phyloP scores from a whole-genome alignment of 2,888 invertebrate species.

The Gnatocerus cornutus region DNA sequence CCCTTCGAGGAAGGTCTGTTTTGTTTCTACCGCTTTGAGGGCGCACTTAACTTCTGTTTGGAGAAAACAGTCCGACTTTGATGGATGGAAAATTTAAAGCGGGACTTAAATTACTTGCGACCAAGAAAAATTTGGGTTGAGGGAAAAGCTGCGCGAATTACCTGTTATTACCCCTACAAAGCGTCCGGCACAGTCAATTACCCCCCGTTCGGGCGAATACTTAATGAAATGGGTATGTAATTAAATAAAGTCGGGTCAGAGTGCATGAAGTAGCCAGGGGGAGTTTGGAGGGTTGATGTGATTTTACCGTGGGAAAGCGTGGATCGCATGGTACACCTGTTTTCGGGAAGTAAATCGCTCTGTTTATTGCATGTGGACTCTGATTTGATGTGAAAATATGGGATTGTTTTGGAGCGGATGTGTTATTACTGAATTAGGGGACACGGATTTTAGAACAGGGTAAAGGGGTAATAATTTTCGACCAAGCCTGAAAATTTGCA shows the following conservation, averaged over 20 bases:
- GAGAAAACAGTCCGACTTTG: slow-evolving; percentile 22
- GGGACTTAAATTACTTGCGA: background rate
- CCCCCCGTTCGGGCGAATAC: slow-evolving; percentile 42
- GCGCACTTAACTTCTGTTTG: slow-evolving; percentile 32
- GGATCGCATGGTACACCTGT: slow-evolving; percentile 61
- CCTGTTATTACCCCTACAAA: slow-evolving; percentile 33
- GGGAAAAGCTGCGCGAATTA: slow-evolving; percentile 11
- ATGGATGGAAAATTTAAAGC: slow-evolving; percentile 33
- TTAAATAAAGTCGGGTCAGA: slow-evolving; percentile 50
- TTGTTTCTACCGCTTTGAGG: slow-evolving; percentile 30
- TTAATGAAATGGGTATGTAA: slow-evolving; percentile 49
- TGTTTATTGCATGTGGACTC: slow-evolving; percentile 31
- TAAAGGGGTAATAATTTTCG: background rate
- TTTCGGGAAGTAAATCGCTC: slow-evolving; percentile 36
- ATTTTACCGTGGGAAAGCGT: slow-evolving; percentile 65
- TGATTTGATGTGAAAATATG: slow-evolving; percentile 45
- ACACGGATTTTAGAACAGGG: background rate
- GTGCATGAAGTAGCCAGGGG: slow-evolving; percentile 48
- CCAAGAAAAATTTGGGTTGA: background rate
- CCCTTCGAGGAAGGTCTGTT: slow-evolving; percentile 32
- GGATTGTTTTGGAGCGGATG: slow-evolving; percentile 40
- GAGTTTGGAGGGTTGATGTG: slow-evolving; percentile 61
- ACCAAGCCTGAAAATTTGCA: background rate
- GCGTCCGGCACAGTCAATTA: slow-evolving; percentile 39
- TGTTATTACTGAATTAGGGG: slow-evolving; percentile 28